Evolutionary conservation across 2,797 vertebrate genomes (phyloP), one percentile per base, ranked within the genome.

Genomic region (Eleutherodactylus coqui): DNA sequence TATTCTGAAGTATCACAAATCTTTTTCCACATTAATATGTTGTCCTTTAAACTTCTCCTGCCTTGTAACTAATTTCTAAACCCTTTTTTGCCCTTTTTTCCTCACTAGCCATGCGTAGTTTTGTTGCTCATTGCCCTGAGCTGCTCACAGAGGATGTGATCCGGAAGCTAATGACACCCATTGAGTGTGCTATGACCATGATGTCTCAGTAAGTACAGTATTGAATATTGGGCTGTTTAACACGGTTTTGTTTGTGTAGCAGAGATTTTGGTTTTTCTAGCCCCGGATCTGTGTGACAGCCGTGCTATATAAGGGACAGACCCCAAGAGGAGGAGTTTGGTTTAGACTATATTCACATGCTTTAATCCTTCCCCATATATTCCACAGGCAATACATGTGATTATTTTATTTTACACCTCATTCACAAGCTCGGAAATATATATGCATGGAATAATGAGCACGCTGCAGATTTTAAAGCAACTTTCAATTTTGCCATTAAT

Each of bases 171-270:
- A 99, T 99, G 98, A 98, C 96, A 2, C 98, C 98, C 75, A 97
- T 99, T 67, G 98, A 99, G 92, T 99, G 98, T 91, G 98, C 98
- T 89, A 99, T 99, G 98, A 98, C 97, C 80, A 99, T 99, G 98
- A 98, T 99, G 97, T 98, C 98, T 0, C 98, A 99, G 98, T 99
- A 94, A 98, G 98, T 98, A 87, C 9, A 21, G 27, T 75, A 10
- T 36, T 85, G 49, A 36, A 38, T 0, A 87, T 1, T 43, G 34
- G 38, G 36, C 36, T 34, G 14, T 67, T 5, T 19, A 3, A 1
- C 21, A 13, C 4, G 10, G 1, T 14, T 27, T n/a, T 41, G 21
- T 67, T 16, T 41, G 4, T 72, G 21, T 27, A 41, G 60, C 29
- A 14, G 16, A 21, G 24, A 38, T 8, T 69, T 8, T 9, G 32